Percentiles rank a stretch among this genome's conserved stretches.
These are phyloP conservation scores for Micrasema longulum DNA, from an alignment of 1,140 invertebrate genomes.

Conservation along the genomic window DNA sequence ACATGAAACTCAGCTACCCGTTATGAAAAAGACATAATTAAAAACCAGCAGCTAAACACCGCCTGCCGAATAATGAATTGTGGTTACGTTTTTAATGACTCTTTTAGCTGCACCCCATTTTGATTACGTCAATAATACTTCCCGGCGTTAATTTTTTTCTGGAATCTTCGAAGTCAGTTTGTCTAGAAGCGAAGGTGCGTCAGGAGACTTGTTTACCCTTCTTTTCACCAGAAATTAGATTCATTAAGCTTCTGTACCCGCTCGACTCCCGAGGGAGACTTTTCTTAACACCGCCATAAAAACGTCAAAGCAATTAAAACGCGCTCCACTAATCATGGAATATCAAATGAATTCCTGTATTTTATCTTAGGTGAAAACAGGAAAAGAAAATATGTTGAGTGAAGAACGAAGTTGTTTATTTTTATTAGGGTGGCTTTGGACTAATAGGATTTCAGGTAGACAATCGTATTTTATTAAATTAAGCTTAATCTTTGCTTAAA, in stretches of 20 bases:
- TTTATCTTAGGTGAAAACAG: not conserved
- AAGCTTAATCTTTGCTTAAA: too few species aligned
- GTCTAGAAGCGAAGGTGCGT: conserved; percentile 4
- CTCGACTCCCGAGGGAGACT: conserved; percentile 27
- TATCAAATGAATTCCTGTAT: conserved; percentile 11
- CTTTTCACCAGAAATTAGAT: conserved; percentile 46
- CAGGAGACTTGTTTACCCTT: conserved; percentile 41
- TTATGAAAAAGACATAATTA: too few species aligned
- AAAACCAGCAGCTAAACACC: too few species aligned
- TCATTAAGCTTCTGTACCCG: conserved; percentile 31
- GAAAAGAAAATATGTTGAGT: not conserved
- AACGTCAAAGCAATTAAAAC: conserved; percentile 49
- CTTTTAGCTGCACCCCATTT: conserved; percentile 12
- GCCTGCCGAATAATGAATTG: too few species aligned
- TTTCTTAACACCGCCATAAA: conserved; percentile 35
- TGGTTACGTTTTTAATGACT: conserved; percentile 8
- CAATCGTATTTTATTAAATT: too few species aligned
- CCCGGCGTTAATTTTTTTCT: conserved; percentile 40
- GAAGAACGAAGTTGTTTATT: not conserved
- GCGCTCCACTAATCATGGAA: conserved; percentile 40
- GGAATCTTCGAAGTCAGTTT: conserved; percentile 38
- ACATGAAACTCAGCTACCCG: too few species aligned
- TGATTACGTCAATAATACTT: conserved; percentile 46
- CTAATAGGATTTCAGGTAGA: too few species aligned
- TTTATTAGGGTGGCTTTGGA: too few species aligned